A percentile compares a stretch with the other conserved stretches of the same genome.
Evolutionary conservation across 2,888 invertebrate genomes (phyloP).

Genomic region (Sphaerophoria rueppellii): DNA sequence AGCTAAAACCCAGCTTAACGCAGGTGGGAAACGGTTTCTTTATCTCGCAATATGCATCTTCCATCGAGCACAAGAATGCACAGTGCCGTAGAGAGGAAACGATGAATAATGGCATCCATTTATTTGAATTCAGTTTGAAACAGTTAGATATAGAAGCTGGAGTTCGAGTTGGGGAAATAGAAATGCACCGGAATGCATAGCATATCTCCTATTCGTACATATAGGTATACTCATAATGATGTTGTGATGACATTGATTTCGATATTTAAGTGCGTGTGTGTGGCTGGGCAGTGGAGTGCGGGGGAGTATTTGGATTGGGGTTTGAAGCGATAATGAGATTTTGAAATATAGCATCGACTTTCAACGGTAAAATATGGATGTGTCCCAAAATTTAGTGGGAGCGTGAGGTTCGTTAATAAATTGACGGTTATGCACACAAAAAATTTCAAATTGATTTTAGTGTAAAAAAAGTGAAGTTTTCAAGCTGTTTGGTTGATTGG

Average conservation of each 20-base stretch:
- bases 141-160: slow-evolving; percentile 26
- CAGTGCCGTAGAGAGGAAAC: slow-evolving; percentile 15
- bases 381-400: no score
- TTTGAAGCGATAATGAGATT: slow-evolving; percentile 14
- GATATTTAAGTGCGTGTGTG: slow-evolving; percentile 2
- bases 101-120: slow-evolving; percentile 51
- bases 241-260: slow-evolving; percentile 48
- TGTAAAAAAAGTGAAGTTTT: background rate
- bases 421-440: no score
- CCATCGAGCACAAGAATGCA: background rate
- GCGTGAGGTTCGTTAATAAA: no score
- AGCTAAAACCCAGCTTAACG: slow-evolving; percentile 58
- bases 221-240: slow-evolving; percentile 16
- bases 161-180: slow-evolving; percentile 5
- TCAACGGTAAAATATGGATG: no score
- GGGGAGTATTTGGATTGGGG: slow-evolving; percentile 16
- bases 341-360: slow-evolving; percentile 26
- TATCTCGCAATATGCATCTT: slow-evolving; percentile 51
- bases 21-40: slow-evolving; percentile 64
- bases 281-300: background rate
- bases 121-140: slow-evolving; percentile 49
- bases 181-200: slow-evolving; percentile 31
- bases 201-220: background rate
- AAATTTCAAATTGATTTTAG: no score
- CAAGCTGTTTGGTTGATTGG: no score